phyloP scores from a whole-genome alignment of 2,113 vertebrate genomes.

The Chlamydotis undulata region DNA sequence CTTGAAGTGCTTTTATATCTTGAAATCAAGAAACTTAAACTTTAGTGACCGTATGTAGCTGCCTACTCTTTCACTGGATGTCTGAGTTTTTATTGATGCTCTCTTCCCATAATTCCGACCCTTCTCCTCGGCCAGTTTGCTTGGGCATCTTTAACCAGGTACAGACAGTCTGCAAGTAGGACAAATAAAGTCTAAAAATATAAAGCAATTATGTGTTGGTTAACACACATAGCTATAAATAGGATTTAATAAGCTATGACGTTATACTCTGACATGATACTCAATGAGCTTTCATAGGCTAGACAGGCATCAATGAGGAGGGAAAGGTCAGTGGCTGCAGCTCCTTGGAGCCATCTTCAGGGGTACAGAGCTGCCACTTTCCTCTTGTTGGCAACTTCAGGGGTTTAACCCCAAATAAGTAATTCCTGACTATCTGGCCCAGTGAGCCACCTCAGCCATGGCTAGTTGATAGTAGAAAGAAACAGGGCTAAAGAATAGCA shows the following conservation, averaged over 20 bases:
- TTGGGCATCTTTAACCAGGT: background rate
- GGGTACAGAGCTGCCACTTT: background rate
- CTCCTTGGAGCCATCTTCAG: background rate
- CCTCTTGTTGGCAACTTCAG: rapidly evolving
- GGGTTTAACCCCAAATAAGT: background rate
- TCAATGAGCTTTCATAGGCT: background rate
- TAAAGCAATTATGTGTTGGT: background rate
- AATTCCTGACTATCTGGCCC: background rate
- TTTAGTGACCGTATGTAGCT: background rate
- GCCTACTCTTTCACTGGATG: background rate
- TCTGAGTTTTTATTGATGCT: background rate
- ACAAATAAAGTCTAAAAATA: background rate
- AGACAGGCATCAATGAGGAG: background rate
- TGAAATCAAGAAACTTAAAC: background rate
- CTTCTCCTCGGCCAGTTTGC: background rate
- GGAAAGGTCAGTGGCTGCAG: background rate
- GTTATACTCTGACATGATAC: background rate
- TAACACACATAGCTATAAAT: background rate
- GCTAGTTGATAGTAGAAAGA: background rate
- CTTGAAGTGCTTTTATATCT: background rate
- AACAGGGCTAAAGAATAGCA: background rate
- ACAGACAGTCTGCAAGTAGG: background rate
- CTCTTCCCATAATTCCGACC: background rate
- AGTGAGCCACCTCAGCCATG: background rate
- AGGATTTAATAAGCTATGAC: background rate